Conservation (phyloP, 2,113 vertebrate genomes). For the Thunnus thynnus region DNA sequence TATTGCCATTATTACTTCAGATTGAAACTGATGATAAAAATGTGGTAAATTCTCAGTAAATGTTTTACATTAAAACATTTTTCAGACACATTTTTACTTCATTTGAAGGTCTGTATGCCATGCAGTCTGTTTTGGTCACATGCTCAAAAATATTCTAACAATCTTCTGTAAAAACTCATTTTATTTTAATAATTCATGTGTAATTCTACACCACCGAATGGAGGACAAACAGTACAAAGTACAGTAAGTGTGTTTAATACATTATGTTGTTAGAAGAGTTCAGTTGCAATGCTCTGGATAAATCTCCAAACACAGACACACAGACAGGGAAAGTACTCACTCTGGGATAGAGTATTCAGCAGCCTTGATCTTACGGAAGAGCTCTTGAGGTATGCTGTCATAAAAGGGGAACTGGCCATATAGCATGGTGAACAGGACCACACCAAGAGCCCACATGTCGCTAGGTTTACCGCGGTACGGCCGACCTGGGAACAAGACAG, state of each 20-base stretch:
- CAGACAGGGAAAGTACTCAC: constrained; percentile 84
- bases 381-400: constrained; percentile 99
- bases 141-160: too few species aligned
- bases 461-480: constrained; percentile 98
- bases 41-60: neutral
- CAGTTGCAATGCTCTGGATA: neutral
- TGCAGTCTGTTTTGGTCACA: neutral
- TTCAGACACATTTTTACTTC: neutral
- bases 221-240: neutral
- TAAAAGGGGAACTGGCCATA: constrained; percentile 99
- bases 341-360: constrained; percentile 98
- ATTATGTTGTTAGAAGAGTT: neutral
- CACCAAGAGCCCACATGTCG: constrained; percentile 99
- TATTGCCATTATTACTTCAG: neutral
- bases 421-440: constrained; percentile 99
- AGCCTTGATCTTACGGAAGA: constrained; percentile 99
- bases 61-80: neutral
- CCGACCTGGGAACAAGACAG: constrained; percentile 85
- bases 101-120: neutral
- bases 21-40: neutral
- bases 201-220: neutral
- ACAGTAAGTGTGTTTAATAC: neutral
- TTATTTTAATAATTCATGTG: too few species aligned
- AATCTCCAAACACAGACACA: neutral
- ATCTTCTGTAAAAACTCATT: too few species aligned